A percentile compares a stretch with the other conserved stretches of the same genome.
Evolutionary conservation across 2,113 vertebrate species (phyloP).

Genomic region (Trogon surrucura): DNA sequence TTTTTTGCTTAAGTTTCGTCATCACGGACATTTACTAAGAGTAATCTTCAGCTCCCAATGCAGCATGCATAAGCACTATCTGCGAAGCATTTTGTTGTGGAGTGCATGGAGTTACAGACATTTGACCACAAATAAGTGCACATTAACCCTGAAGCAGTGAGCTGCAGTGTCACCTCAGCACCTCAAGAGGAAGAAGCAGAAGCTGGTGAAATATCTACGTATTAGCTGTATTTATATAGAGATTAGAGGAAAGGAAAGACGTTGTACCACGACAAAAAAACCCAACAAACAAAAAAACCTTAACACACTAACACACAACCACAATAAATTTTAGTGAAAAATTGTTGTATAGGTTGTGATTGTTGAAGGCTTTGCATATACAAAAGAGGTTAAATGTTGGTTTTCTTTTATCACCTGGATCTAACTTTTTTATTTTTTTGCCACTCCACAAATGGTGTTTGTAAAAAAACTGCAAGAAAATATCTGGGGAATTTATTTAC

Average conservation of each 20-base stretch:
- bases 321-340: neutral
- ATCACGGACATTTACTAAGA: neutral
- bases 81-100: neutral
- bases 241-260: neutral
- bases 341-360: neutral
- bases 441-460: neutral
- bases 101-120: neutral
- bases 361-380: neutral
- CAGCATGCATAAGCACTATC: accelerated
- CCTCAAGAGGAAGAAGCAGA: neutral
- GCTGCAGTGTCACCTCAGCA: neutral
- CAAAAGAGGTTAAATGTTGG: neutral
- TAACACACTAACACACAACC: no score
- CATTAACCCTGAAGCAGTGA: neutral
- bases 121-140: neutral
- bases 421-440: neutral
- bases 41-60: neutral
- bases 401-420: neutral
- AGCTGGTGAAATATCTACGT: neutral
- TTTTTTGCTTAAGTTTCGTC: neutral
- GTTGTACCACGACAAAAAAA: neutral
- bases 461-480: neutral
- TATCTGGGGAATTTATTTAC: neutral
- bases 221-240: neutral
- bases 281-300: accelerated